Evolutionary conservation across 2,113 vertebrate species (phyloP).

Genomic region (human): DNA sequence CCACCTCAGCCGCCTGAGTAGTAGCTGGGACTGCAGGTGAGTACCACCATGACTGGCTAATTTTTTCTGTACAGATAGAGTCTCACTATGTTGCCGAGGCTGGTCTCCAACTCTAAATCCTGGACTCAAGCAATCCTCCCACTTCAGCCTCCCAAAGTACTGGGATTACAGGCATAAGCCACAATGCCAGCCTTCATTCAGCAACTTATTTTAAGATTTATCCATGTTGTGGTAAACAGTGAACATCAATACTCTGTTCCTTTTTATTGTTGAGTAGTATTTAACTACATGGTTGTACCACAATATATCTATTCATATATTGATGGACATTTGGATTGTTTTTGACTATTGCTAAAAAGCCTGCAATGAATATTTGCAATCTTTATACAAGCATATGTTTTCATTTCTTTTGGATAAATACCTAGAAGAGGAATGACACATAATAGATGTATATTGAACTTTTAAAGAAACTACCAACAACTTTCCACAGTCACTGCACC

Average conservation of each 20-base stretch:
- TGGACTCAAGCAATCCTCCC: too few species aligned
- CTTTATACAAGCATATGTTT: not conserved
- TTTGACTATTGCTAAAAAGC: not conserved
- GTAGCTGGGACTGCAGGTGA: too few species aligned
- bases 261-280: conserved; percentile 1
- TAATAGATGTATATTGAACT: not conserved
- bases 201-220: not conserved
- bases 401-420: not conserved
- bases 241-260: not conserved
- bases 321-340: not conserved
- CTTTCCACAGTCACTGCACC: not conserved
- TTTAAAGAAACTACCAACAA: not conserved
- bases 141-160: too few species aligned
- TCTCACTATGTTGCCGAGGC: too few species aligned
- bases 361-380: not conserved
- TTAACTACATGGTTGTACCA: not conserved
- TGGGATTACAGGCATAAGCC: too few species aligned
- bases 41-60: too few species aligned
- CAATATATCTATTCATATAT: not conserved
- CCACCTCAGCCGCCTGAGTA: too few species aligned
- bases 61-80: too few species aligned
- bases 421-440: not conserved
- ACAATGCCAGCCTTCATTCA: not conserved
- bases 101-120: too few species aligned
- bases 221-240: not conserved